Conservation (phyloP, 2,113 vertebrate species). For the Pantherophis guttatus region DNA sequence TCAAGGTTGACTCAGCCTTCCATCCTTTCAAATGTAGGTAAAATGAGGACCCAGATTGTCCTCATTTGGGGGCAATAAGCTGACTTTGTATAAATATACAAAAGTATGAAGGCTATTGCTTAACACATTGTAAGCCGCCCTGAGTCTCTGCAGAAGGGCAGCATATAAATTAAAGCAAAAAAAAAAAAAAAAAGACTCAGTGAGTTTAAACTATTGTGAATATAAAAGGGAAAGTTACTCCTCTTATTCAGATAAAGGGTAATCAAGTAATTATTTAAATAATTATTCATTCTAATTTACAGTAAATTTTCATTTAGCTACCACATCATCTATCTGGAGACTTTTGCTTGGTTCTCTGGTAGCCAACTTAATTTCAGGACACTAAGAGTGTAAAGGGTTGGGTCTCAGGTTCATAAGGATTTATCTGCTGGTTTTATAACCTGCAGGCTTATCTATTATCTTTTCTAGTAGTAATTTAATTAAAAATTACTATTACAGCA, state of each 20-base stretch:
- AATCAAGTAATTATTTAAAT: neutral
- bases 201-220: neutral
- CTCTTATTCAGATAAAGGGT: neutral
- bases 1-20: too few species aligned
- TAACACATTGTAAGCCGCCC: too few species aligned
- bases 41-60: too few species aligned
- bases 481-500: neutral
- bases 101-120: too few species aligned
- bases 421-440: neutral
- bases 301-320: neutral
- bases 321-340: neutral
- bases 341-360: neutral
- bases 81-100: too few species aligned
- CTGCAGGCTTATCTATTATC: neutral
- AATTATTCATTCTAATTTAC: neutral
- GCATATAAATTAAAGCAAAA: too few species aligned
- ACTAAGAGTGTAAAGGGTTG: neutral
- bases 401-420: neutral
- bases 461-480: neutral
- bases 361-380: neutral
- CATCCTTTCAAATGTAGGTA: too few species aligned
- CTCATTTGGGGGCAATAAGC: too few species aligned
- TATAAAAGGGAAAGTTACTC: neutral
- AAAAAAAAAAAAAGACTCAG: neutral
- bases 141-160: too few species aligned